Base-by-base conservation (phyloP, 2,113 vertebrate species). In the Ophthalmolycus amberensis region DNA sequence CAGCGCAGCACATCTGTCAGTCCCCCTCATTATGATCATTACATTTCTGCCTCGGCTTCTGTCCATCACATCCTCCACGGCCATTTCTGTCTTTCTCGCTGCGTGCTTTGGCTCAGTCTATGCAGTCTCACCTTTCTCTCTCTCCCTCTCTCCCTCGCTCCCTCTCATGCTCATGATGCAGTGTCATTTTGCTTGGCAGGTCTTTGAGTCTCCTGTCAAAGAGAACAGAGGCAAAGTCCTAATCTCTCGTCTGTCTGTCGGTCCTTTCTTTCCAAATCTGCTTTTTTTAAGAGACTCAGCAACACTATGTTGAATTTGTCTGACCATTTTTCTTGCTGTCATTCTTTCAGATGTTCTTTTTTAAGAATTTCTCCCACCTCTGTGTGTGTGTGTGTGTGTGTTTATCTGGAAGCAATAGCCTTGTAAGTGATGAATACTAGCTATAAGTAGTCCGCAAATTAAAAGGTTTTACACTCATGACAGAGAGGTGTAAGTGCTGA, bases 161-260 rank as follows among this genome's bases (percentile, higher is more conserved):
- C 48, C 54, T 80, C 37, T 22, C 34, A 22, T 27, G 60, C 71
- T 86, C 75, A 54, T 56, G 67, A 77, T 69, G 75, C 37, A 2
- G 44, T 89, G 77, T 85, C 84, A 87, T 87, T 90, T 90, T 79
- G 82, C 85, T 74, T 90, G 87, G 76, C 89, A 90, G 85, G 60
- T 85, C 80, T 89, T 88, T 90, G 82, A 89, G 82, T 85, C 64
- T 16, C 50, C 65, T 60, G 73, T 72, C 46, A 40, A 71, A 73
- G 37, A 80, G 77, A 88, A 72, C 69, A 83, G 48, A 85, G 60
- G 56, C 60, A 46, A 64, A 85, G 75, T 79, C 69, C 52, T 67
- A 64, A 75, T 76, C 79, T 64, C 65, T 82, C 82, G 37, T 88
- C 82, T 82, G 58, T 82, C 82, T 78, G 27, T 44, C 40, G 4